Conservation (phyloP, 2,888 invertebrate species). For the Hypolimnas misippus region DNA sequence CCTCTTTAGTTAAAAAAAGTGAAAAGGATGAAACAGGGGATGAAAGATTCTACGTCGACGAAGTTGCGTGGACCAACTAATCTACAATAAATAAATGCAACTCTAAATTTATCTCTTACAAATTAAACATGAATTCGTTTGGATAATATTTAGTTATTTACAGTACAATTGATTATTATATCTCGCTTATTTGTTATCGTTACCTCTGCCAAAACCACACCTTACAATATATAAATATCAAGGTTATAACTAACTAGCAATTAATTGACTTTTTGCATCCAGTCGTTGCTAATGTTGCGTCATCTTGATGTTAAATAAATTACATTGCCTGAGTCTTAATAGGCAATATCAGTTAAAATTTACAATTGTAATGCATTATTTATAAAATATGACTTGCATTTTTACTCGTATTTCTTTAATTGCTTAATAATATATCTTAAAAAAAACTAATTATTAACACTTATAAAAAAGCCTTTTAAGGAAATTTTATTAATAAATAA, state of each 20-base stretch:
- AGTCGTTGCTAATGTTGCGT: slow-evolving; percentile 25
- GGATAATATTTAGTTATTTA: neutral
- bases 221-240: slow-evolving; percentile 27
- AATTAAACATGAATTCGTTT: too few species aligned
- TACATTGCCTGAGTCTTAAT: slow-evolving; percentile 9
- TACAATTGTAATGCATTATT: slow-evolving; percentile 26
- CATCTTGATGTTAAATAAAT: slow-evolving; percentile 25
- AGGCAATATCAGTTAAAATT: slow-evolving; percentile 19
- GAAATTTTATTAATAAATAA: too few species aligned
- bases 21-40: too few species aligned
- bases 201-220: neutral
- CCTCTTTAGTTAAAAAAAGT: too few species aligned
- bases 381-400: slow-evolving; percentile 32
- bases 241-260: slow-evolving; percentile 32
- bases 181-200: neutral
- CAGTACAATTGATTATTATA: neutral
- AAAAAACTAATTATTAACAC: neutral
- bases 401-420: neutral
- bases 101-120: too few species aligned
- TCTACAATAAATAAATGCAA: too few species aligned
- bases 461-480: too few species aligned
- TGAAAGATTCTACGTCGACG: too few species aligned
- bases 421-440: neutral
- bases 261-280: slow-evolving; percentile 32
- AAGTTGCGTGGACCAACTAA: too few species aligned